Evolutionary conservation across 2,113 vertebrate species (phyloP).

Genomic region (Pogonocichla stellata): DNA sequence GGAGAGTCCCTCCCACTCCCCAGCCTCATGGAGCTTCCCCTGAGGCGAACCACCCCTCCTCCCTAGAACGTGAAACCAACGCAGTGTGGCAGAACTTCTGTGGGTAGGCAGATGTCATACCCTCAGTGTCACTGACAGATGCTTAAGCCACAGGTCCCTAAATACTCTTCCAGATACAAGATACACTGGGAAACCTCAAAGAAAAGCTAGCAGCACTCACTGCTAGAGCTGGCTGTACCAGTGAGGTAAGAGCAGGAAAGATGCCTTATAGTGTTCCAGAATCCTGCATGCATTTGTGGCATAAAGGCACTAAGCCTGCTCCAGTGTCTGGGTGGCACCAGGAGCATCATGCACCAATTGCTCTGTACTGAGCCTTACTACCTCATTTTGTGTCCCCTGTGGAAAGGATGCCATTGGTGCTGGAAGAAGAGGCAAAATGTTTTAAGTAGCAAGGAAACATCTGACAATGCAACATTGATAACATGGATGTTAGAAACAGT

Average conservation of each 20-base stretch:
- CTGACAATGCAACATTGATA: neutral
- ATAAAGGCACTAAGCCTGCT: neutral
- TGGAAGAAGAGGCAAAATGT: neutral
- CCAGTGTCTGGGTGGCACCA: accelerated
- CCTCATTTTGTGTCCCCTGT: neutral
- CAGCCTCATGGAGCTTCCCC: too few relatives aligned
- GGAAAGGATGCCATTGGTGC: neutral
- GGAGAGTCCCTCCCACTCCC: too few relatives aligned
- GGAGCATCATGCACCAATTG: accelerated
- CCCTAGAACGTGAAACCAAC: too few relatives aligned
- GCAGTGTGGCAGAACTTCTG: neutral
- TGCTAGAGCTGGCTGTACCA: neutral
- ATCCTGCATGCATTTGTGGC: neutral
- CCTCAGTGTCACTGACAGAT: neutral
- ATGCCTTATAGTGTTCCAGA: neutral
- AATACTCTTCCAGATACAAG: neutral
- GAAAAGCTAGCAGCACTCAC: neutral
- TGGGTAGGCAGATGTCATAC: neutral
- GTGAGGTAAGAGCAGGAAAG: neutral
- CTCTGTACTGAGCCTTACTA: neutral
- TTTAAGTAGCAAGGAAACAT: neutral
- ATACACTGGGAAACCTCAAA: neutral
- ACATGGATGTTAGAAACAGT: neutral
- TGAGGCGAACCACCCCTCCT: too few relatives aligned
- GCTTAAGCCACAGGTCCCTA: neutral